Percentiles rank a stretch among this genome's conserved stretches.
phyloP scores from a whole-genome alignment of 2,888 invertebrate species.

The Caenorhabditis sp. region DNA sequence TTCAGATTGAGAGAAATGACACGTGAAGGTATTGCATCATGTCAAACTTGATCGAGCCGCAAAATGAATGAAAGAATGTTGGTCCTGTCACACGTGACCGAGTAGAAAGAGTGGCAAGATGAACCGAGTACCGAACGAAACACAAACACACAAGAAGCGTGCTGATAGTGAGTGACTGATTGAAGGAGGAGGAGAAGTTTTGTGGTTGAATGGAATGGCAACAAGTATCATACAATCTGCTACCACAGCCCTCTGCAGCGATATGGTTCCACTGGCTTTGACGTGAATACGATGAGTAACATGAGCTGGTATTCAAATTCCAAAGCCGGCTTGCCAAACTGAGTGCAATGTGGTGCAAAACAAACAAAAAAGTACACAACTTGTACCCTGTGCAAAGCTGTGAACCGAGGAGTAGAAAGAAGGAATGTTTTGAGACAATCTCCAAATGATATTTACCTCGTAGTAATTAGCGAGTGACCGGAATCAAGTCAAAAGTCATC shows the following conservation, averaged over 20 bases:
- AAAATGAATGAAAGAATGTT: no score
- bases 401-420: background rate
- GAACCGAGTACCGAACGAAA: constrained; percentile 5
- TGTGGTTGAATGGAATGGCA: constrained; percentile 13
- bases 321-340: constrained; percentile 14
- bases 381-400: background rate
- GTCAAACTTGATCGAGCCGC: constrained; percentile 8
- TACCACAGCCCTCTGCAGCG: background rate
- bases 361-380: constrained; percentile 15
- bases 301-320: constrained; percentile 16
- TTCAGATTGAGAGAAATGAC: background rate
- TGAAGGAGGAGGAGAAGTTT: background rate
- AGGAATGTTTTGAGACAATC: constrained; percentile 8
- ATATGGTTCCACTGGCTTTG: constrained; percentile 36
- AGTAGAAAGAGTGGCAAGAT: background rate
- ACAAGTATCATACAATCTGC: constrained; percentile 19
- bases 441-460: constrained; percentile 39
- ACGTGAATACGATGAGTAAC: constrained; percentile 33
- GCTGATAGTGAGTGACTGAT: background rate
- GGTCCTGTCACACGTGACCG: constrained; percentile 45
- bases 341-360: constrained; percentile 30
- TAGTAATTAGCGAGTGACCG: constrained; percentile 36
- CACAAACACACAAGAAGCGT: constrained; percentile 20
- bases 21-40: constrained; percentile 52
- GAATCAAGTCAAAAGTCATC: constrained; percentile 18